Evolutionary conservation across 2,797 vertebrate species (phyloP), one percentile per base, ranked within the genome.

Genomic region (Aulostomus chinensis): DNA sequence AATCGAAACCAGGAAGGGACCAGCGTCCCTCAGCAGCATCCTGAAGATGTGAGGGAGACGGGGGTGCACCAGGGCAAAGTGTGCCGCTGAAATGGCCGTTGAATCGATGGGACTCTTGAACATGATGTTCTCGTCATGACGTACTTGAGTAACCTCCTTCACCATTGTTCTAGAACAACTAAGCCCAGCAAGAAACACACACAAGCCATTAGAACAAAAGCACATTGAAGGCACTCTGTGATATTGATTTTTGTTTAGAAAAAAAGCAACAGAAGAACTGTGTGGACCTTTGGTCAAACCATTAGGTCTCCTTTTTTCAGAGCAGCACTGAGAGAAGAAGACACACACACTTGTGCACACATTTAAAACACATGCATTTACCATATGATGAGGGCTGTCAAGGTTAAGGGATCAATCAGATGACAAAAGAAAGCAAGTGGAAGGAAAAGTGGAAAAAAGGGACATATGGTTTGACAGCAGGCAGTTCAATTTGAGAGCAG

Each of bases 181-280:
- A 22, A 24, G 45, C 40, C 53, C 25, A 8, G 32, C 1, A 14
- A 68, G 30, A 36, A 21, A 54, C 26, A 68, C 51, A 73, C 20
- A 37, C 7, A 63, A 41, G 16, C 56, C 63, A 73, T 73, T 67
- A 67, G 40, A 41, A 46, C 28, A 51, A 49, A 59, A 70, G 55
- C 29, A 10, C 48, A 74, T 53, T 78, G n/a, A 25, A 65, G 32
- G 32, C 36, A 41, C 30, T 65, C 58, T 24, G 21, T 62, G 21
- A 29, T 46, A 81, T 66, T 56, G 69, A 80, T 79, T 80, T 72
- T 51, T 64, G 22, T 70, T 76, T 73, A 62, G 52, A 46, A 51
- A 55, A 52, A 74, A 54, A 51, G 69, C 64, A 62, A 66, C 57
- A 63, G 39, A 68, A 60, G 26, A 37, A 40, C 48, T 45, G 34